Conservation (phyloP, 1,140 invertebrate species). For the Myzus persicae region DNA sequence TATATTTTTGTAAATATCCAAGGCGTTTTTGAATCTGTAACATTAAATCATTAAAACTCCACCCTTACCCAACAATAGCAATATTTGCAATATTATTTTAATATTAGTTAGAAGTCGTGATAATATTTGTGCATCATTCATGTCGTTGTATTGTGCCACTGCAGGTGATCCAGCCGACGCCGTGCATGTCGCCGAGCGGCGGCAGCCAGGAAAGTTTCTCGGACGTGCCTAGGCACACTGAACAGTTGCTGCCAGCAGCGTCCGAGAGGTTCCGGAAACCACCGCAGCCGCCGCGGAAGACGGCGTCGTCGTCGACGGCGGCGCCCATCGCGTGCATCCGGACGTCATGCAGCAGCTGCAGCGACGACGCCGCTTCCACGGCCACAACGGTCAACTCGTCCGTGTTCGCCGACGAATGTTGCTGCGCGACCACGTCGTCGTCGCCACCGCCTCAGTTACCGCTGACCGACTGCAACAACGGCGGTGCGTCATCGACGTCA, state of each 20-base stretch:
- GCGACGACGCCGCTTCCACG: slow-evolving; percentile 34
- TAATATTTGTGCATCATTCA: not conserved
- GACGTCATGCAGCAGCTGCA: slow-evolving; percentile 71
- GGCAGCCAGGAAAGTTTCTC: slow-evolving; percentile 73
- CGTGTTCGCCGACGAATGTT: slow-evolving; percentile 70
- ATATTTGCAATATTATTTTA: too few relatives aligned
- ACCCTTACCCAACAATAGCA: too few relatives aligned
- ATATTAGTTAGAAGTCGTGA: too few relatives aligned
- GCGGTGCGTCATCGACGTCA: not conserved
- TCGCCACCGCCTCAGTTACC: not conserved
- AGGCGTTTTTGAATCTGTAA: too few relatives aligned
- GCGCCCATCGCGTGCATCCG: slow-evolving; percentile 81
- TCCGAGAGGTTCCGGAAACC: slow-evolving; percentile 24
- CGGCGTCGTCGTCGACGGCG: slow-evolving; percentile 62
- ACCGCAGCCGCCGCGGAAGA: slow-evolving; percentile 56
- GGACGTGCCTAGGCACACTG: slow-evolving; percentile 62
- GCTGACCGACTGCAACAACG: not conserved
- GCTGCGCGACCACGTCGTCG: not conserved
- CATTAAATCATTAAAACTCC: too few relatives aligned
- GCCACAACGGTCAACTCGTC: slow-evolving; percentile 65
- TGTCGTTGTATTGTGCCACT: slow-evolving; percentile 14
- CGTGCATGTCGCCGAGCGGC: slow-evolving; percentile 80
- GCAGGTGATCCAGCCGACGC: slow-evolving; percentile 77
- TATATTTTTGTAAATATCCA: too few relatives aligned
- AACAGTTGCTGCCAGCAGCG: slow-evolving; percentile 59